Conservation (phyloP, 2,797 vertebrate genomes). For the Spea hammondii region DNA sequence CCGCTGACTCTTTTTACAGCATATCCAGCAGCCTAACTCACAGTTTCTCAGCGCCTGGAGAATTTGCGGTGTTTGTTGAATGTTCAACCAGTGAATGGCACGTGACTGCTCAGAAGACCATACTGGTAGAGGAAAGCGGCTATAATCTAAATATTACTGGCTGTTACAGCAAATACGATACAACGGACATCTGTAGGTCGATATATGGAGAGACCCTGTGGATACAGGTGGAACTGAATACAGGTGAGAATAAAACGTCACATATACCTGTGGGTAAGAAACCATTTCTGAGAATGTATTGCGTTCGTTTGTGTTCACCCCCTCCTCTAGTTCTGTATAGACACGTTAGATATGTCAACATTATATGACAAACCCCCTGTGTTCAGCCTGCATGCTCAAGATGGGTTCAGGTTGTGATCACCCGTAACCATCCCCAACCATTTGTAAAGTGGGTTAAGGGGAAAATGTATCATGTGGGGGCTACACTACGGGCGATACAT, state of each 20-base stretch:
- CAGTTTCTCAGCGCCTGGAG: slow-evolving; percentile 74
- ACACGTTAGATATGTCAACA: no score
- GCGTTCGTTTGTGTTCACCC: not conserved
- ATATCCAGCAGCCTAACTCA: slow-evolving; percentile 74
- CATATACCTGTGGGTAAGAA: not conserved
- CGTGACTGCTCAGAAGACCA: slow-evolving; percentile 76
- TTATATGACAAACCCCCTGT: no score
- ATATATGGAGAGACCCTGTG: slow-evolving; percentile 68
- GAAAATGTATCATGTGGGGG: no score
- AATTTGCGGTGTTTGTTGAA: slow-evolving; percentile 81
- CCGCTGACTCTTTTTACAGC: slow-evolving; percentile 38
- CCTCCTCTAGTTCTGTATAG: no score
- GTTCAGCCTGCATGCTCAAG: no score
- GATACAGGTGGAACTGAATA: slow-evolving; percentile 75
- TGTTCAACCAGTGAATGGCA: slow-evolving; percentile 90
- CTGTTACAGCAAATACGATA: slow-evolving; percentile 72
- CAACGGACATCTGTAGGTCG: slow-evolving; percentile 69
- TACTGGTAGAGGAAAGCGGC: slow-evolving; percentile 74
- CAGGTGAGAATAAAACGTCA: slow-evolving; percentile 69
- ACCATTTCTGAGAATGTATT: not conserved
- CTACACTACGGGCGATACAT: no score
- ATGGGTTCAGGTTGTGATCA: no score
- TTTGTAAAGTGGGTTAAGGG: no score
- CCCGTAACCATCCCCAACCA: no score
- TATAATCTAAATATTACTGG: slow-evolving; percentile 67